A percentile compares a stretch with the other conserved stretches of the same genome.
These are phyloP conservation scores for Standfussiana lucernea DNA, from an alignment of 2,888 invertebrate genomes.

Conservation along the genomic window DNA sequence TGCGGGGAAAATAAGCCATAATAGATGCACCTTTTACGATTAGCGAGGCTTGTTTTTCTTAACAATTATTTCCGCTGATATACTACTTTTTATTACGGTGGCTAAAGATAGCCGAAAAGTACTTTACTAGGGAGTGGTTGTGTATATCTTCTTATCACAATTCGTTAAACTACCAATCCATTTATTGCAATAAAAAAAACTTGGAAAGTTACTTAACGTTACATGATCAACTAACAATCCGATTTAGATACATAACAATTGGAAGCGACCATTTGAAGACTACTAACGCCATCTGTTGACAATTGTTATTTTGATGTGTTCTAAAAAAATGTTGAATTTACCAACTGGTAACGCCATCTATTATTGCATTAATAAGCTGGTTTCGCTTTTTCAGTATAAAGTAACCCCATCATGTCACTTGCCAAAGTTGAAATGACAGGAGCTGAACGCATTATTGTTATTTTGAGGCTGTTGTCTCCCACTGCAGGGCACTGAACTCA, in stretches of 20 bases:
- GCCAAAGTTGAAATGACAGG: neutral
- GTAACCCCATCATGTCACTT: neutral
- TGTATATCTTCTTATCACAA: neutral
- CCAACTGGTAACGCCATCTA: constrained; percentile 70
- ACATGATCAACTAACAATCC: neutral
- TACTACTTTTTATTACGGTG: neutral
- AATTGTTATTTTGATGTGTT: neutral
- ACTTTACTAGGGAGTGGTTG: neutral
- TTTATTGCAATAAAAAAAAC: neutral
- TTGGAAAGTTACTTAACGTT: neutral
- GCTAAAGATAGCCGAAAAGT: neutral
- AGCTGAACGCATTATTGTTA: neutral
- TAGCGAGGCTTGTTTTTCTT: neutral
- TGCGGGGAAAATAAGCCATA: neutral
- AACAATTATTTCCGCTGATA: neutral
- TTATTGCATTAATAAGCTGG: neutral
- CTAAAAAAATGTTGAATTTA: neutral
- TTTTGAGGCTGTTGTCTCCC: neutral
- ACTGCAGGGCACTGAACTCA: neutral
- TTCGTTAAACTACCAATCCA: neutral
- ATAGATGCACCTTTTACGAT: neutral
- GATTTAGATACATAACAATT: neutral
- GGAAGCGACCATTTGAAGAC: neutral
- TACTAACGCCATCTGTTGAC: constrained; percentile 42
- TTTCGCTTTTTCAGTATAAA: neutral